Conservation (phyloP, 2,797 vertebrate species). For the Manis javanica region DNA sequence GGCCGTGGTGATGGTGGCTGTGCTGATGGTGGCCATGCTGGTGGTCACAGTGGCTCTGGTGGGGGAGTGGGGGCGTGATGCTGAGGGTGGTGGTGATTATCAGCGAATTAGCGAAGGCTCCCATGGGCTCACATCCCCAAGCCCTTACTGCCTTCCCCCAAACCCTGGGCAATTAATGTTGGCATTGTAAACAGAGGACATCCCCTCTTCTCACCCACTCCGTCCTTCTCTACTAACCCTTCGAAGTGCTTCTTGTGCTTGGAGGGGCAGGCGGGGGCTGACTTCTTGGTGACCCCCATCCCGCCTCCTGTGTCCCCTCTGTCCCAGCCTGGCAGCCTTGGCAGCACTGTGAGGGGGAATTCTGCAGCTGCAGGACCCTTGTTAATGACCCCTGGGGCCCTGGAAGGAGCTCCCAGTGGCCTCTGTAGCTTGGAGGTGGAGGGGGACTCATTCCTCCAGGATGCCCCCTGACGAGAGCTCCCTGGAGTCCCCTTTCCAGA, state of each 20-base stretch:
- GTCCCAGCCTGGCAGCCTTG: neutral
- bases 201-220: neutral
- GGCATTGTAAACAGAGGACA: neutral
- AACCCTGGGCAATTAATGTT: neutral
- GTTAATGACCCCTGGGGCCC: neutral
- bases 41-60: no score
- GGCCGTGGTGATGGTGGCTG: neutral
- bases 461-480: neutral
- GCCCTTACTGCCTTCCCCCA: neutral
- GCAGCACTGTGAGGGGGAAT: neutral
- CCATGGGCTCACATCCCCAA: rapidly evolving
- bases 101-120: neutral
- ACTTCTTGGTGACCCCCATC: neutral
- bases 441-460: neutral
- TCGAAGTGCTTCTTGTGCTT: neutral
- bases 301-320: neutral
- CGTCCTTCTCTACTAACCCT: rapidly evolving
- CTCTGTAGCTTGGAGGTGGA: neutral
- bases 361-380: neutral
- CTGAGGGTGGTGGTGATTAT: neutral
- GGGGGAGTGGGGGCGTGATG: no score
- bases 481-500: neutral
- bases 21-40: no score
- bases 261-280: neutral
- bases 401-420: neutral